A percentile compares a stretch with the other conserved stretches of the same genome.
Conservation (phyloP, 2,113 vertebrate species). For the Turdus rufiventris region DNA sequence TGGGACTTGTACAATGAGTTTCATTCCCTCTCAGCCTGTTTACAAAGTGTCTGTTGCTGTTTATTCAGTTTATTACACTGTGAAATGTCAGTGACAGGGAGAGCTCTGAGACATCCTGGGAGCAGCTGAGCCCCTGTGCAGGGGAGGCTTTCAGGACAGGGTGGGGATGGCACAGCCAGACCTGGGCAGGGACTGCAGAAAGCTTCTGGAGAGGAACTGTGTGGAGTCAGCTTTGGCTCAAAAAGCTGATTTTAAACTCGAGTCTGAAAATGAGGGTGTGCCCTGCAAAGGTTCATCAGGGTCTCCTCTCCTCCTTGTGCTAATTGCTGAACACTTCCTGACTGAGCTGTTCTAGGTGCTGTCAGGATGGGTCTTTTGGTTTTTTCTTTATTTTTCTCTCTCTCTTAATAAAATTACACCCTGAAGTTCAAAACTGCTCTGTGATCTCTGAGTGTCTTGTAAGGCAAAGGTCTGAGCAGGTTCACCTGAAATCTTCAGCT, state of each 20-base stretch:
- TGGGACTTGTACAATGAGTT: background rate
- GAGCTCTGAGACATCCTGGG: background rate
- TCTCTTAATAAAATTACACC: background rate
- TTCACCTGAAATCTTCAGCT: background rate
- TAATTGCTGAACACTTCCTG: background rate
- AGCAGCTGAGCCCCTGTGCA: background rate
- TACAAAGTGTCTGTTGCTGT: background rate
- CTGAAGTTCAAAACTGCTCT: background rate
- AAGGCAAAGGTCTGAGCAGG: background rate
- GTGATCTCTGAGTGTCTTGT: background rate
- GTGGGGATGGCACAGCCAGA: background rate
- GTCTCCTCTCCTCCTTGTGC: background rate
- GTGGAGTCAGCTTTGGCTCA: background rate
- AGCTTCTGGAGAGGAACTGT: background rate
- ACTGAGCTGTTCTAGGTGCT: background rate
- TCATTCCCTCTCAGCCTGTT: background rate
- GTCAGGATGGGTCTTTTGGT: accelerated
- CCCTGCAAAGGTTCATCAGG: background rate
- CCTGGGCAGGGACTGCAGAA: background rate
- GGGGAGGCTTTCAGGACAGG: background rate
- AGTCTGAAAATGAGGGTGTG: background rate
- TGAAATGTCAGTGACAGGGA: background rate
- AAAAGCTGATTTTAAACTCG: background rate
- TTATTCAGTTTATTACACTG: background rate
- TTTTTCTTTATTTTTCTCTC: too few species aligned